Evolutionary conservation across 1,140 invertebrate genomes (phyloP), one percentile per base, ranked within the genome.

Genomic region (Magallana ariakensis): DNA sequence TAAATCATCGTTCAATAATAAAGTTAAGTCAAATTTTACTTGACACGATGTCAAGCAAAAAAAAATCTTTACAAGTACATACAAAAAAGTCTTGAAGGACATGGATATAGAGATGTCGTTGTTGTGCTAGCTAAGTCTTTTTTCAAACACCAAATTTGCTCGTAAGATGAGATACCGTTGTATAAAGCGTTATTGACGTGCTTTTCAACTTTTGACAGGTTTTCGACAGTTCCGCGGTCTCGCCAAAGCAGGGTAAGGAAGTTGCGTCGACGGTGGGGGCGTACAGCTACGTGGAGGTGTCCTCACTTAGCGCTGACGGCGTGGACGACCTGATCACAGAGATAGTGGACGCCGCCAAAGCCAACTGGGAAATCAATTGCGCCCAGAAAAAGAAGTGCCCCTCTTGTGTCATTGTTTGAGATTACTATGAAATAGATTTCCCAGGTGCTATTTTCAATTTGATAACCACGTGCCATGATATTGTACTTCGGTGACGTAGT

Each of bases 231-330:
- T 86, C 87, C 13, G 60, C 84, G 15, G 96, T 98, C 55, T 96
- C 96, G 46, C 96, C 96, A 91, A 95, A 95, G 11, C 96, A 98
- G 92, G 98, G 97, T 55, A 95, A 96, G 91, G 96, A 96, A 87
- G 94, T 98, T 90, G 97, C 97, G 26, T 85, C 86, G 6, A 85
- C 87, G 13, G 86, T 93, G 85, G 97, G 97, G 89, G 97, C 97
- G 5, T 98, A 99, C 15, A 96, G 96, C 90, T 99, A 98, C 92
- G 96, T 98, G 16, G 98, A 99, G 94, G 98, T 98, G 87, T 98
- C 98, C 0, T 97, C 98, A 5, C 96, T 98, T 90, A 98, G 97
- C 22, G 98, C 99, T 93, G 96, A 96, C 91, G 97, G 98, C 92
- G 95, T 98, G 62, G 83, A 87, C 26, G 86, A 90, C 16, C 80